Percentiles rank a stretch among this genome's conserved stretches.
phyloP scores from a whole-genome alignment of 2,888 invertebrate species.

The Drosophila conformis region DNA sequence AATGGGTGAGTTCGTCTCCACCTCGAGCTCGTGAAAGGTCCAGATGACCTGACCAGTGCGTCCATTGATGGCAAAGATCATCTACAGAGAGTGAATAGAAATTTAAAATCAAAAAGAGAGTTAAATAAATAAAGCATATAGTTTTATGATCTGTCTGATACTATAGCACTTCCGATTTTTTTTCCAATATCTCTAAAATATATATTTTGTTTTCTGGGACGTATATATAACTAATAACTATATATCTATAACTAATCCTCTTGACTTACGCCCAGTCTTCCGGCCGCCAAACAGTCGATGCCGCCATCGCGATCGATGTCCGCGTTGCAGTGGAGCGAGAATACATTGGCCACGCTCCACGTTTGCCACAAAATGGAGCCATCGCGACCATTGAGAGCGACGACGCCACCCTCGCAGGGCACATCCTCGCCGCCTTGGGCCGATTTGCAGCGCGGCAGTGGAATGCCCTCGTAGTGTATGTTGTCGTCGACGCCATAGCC shows the following conservation, averaged over 20 bases:
- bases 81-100: slow-evolving; percentile 80
- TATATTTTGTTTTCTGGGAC: neutral
- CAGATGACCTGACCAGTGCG: slow-evolving; percentile 89
- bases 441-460: slow-evolving; percentile 86
- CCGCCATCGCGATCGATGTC: slow-evolving; percentile 90
- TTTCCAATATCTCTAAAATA: neutral
- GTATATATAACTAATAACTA: neutral
- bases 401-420: slow-evolving; percentile 90
- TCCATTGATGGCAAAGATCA: slow-evolving; percentile 88
- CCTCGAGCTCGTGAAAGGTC: slow-evolving; percentile 85
- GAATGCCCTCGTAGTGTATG: slow-evolving; percentile 86
- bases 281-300: slow-evolving; percentile 90
- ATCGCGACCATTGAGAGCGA: slow-evolving; percentile 90
- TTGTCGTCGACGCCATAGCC: slow-evolving; percentile 89
- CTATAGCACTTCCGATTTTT: neutral
- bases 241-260: neutral
- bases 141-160: neutral
- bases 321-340: slow-evolving; percentile 89
- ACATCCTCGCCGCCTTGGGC: slow-evolving; percentile 88
- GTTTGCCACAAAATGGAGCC: slow-evolving; percentile 91
- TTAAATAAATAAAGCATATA: neutral
- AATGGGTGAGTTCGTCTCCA: slow-evolving; percentile 85
- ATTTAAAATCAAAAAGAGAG: neutral
- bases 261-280: slow-evolving; percentile 88
- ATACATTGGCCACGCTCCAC: slow-evolving; percentile 90